Base-by-base conservation (phyloP, 2,797 vertebrate species). In the Sylvilagus floridanus region DNA sequence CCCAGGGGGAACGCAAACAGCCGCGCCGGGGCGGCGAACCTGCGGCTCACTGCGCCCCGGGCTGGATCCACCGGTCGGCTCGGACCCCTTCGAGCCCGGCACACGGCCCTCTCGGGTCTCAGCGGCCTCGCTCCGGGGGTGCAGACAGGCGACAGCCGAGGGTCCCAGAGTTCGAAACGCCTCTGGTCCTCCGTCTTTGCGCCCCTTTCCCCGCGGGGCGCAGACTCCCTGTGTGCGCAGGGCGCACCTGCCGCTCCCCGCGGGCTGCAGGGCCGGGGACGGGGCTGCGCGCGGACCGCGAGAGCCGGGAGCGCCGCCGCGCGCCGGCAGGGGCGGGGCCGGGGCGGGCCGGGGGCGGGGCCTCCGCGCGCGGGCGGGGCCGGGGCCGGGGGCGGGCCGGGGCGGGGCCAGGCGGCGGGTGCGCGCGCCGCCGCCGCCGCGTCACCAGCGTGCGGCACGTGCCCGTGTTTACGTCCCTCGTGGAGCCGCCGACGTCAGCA, bases 401-500 rank as follows among this genome's bases (percentile, higher is more conserved):
- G 30, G 57, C 65, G 1, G 52, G 69, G 13, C 60, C 54, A 93
- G 84, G 95, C 95, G 16, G n/a, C n/a, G 54, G 17, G 75, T 95
- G 75, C 72, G 24, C 22, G 62, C 72, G 72, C 89, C 22, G 72
- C 95, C 88, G 85, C 87, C 79, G 93, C 21, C 84, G 90, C 97
- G 97, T 97, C 97, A 97, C 92, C 94, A 94, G 97, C 97, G 97
- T 97, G 95, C 95, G 82, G 97, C 98, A 98, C 97, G 97, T 98
- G 98, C 96, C 97, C 97, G 91, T 98, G 97, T 98, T 98, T 97
- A 98, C 97, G 97, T 97, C 97, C 96, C 97, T 98, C 79, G 95
- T 96, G 89, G 96, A 92, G 97, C 91, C 75, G 86, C 93, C 72
- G 95, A 98, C 98, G 97, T 98, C 97, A 98, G 93, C 97, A 86